Percentiles rank a stretch among this genome's conserved stretches.
Evolutionary conservation across 2,888 invertebrate species (phyloP).

Genomic region (Chymomyza caudatula): DNA sequence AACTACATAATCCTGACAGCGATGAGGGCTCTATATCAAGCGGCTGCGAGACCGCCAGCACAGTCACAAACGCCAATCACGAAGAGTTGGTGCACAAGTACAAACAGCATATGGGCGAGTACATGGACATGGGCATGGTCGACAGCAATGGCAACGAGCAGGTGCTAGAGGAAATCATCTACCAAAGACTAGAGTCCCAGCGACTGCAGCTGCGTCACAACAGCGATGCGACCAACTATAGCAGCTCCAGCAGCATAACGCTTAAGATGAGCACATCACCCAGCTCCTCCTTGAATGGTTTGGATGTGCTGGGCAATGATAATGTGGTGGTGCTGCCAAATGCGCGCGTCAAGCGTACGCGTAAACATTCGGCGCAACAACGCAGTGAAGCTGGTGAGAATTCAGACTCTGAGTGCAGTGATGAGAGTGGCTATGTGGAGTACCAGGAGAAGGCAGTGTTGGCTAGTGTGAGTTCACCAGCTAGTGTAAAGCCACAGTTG

Average conservation of each 20-base stretch:
- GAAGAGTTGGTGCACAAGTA: conserved; percentile 75
- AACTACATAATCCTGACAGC: conserved; percentile 80
- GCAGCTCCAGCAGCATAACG: conserved; percentile 74
- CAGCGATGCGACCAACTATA: conserved; percentile 72
- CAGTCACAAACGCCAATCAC: conserved; percentile 80
- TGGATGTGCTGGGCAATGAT: conserved; percentile 26
- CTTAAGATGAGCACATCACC: conserved; percentile 65
- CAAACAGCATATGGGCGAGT: conserved; percentile 41
- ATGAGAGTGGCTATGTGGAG: conserved; percentile 95
- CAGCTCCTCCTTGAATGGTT: conserved; percentile 49
- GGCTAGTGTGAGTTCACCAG: conserved; percentile 17
- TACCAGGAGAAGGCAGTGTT: conserved; percentile 79
- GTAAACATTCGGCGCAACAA: conserved; percentile 8
- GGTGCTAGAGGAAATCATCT: conserved; percentile 61
- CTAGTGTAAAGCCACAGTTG: conserved; percentile 44
- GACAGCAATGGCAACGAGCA: conserved; percentile 41
- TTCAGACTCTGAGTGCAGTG: conserved; percentile 89
- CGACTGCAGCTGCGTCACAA: conserved; percentile 64
- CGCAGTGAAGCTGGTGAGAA: conserved; percentile 35
- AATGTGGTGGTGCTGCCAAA: background rate
- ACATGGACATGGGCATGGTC: conserved; percentile 26
- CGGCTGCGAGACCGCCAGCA: conserved; percentile 89
- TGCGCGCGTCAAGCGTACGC: conserved; percentile 12
- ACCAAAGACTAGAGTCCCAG: conserved; percentile 61
- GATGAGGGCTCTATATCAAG: conserved; percentile 88